Evolutionary conservation across 1,140 invertebrate species (phyloP).

Genomic region (Camponotus vicinus): DNA sequence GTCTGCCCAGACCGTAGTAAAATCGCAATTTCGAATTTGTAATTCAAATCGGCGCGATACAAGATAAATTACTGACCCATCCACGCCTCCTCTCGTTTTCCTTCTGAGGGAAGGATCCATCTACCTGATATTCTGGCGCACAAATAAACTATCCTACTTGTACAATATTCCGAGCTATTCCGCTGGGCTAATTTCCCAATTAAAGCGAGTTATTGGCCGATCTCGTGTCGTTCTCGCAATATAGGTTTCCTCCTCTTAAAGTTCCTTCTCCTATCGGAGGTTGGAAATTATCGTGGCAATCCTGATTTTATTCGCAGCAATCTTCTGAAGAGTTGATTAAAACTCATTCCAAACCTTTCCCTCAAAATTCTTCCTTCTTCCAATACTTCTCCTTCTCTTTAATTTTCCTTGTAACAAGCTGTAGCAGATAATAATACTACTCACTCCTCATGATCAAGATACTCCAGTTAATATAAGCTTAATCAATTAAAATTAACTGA

Average conservation of each 20-base stretch:
- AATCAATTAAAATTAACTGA: neutral
- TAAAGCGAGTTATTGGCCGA: constrained; percentile 9
- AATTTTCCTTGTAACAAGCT: too few relatives aligned
- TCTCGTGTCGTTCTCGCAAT: neutral
- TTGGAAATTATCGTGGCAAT: too few relatives aligned
- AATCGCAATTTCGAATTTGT: constrained; percentile 74
- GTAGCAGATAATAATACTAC: too few relatives aligned
- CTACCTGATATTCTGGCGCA: neutral
- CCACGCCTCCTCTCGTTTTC: neutral
- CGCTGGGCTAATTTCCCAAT: constrained; percentile 56
- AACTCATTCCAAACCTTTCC: too few relatives aligned
- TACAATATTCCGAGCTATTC: constrained; percentile 36
- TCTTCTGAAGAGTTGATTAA: too few relatives aligned
- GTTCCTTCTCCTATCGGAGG: too few relatives aligned
- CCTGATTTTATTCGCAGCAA: too few relatives aligned
- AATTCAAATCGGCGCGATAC: constrained; percentile 73
- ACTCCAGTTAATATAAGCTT: too few relatives aligned
- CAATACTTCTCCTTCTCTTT: too few relatives aligned
- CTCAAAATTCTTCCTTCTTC: too few relatives aligned
- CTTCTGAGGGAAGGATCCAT: constrained; percentile 32
- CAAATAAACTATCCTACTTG: constrained; percentile 23
- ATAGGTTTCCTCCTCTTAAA: too few relatives aligned
- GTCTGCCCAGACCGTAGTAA: neutral
- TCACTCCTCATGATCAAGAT: too few relatives aligned
- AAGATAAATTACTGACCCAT: constrained; percentile 72